Percentiles rank a stretch among this genome's conserved stretches.
phyloP scores from a whole-genome alignment of 2,113 vertebrate species.

The Charadrius vociferus region DNA sequence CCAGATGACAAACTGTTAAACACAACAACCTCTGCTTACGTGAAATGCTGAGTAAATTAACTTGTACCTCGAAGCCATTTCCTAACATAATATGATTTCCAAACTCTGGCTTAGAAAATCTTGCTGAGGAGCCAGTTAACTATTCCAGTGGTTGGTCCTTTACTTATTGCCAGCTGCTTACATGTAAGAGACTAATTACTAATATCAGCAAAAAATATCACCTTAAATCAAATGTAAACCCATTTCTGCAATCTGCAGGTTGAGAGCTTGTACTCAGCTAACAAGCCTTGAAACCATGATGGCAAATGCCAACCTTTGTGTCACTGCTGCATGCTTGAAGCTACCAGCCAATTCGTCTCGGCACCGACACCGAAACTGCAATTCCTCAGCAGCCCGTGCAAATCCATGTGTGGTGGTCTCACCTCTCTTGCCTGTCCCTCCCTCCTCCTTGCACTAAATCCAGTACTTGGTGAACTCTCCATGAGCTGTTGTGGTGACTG shows the following conservation, averaged over 20 bases:
- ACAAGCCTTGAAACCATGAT: neutral
- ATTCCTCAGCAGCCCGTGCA: neutral
- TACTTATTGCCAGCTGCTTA: neutral
- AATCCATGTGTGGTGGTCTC: neutral
- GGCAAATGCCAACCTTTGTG: neutral
- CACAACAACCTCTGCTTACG: neutral
- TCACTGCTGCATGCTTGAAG: neutral
- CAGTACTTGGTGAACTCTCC: rapidly evolving
- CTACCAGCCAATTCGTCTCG: neutral
- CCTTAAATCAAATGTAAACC: neutral
- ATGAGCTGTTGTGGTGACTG: neutral
- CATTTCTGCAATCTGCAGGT: neutral
- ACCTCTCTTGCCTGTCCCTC: neutral
- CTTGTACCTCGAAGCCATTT: neutral
- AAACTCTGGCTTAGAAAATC: neutral
- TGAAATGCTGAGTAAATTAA: neutral
- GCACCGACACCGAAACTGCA: rapidly evolving
- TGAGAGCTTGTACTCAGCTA: neutral
- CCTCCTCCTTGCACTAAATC: neutral
- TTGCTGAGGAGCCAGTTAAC: neutral
- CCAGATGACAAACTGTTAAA: neutral
- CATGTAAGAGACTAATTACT: neutral
- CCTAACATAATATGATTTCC: neutral
- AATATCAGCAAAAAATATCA: neutral
- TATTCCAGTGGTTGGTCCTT: neutral